These are phyloP conservation scores for Lacerta viridis DNA, from an alignment of 2,797 vertebrate genomes.

Conservation along the genomic window DNA sequence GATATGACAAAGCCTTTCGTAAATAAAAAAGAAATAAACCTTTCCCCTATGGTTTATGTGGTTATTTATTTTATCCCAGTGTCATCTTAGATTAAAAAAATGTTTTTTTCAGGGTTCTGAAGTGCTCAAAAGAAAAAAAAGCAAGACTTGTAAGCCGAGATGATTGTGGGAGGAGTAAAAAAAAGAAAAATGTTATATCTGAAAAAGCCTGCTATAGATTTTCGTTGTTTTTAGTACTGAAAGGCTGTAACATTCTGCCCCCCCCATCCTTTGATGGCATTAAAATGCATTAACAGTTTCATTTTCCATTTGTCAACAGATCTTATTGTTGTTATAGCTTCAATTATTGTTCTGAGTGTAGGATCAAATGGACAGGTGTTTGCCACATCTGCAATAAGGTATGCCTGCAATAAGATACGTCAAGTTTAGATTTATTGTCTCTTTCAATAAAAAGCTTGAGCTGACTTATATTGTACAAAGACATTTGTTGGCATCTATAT, in stretches of 20 bases:
- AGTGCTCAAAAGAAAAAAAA: neutral
- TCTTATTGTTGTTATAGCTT: slow-evolving; percentile 92
- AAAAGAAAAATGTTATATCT: no score
- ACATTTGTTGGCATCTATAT: neutral
- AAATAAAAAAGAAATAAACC: no score
- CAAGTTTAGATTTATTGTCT: neutral
- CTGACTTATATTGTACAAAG: neutral
- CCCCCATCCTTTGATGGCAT: neutral
- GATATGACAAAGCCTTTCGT: no score
- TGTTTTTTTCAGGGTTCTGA: neutral
- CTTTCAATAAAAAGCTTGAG: neutral
- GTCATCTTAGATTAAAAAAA: no score
- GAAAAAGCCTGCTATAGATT: neutral
- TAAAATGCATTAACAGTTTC: neutral
- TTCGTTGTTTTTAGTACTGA: neutral
- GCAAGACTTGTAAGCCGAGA: neutral
- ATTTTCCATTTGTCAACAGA: slow-evolving; percentile 75
- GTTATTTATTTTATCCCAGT: no score
- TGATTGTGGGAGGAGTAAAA: neutral
- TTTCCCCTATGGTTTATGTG: no score
- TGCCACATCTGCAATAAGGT: slow-evolving; percentile 93
- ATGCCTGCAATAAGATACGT: slow-evolving; percentile 8
- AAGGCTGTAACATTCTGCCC: neutral
- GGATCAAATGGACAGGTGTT: slow-evolving; percentile 94
- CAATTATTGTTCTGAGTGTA: slow-evolving; percentile 90